A percentile compares a stretch with the other conserved stretches of the same genome.
Evolutionary conservation across 2,888 invertebrate genomes (phyloP).

Genomic region (Lymantria dispar): DNA sequence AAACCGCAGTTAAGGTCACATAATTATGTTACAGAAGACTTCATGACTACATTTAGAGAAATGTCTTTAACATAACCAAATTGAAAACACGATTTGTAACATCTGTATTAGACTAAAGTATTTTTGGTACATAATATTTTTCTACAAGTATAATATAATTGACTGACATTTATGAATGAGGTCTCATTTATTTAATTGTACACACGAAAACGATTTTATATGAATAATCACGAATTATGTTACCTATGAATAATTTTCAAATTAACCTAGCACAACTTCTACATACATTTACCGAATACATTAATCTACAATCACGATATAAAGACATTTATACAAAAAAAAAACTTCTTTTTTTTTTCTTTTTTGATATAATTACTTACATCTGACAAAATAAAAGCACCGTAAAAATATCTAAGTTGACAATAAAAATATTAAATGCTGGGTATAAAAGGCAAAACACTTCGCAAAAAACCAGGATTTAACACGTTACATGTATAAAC

Average conservation of each 20-base stretch:
- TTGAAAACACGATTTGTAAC: no score
- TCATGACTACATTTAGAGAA: no score
- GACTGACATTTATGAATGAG: constrained; percentile 29
- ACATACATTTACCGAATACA: constrained; percentile 27
- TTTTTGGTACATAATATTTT: background rate
- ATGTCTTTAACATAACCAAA: no score
- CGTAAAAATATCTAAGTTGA: constrained; percentile 35
- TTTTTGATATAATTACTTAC: constrained; percentile 25
- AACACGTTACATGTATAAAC: constrained; percentile 34
- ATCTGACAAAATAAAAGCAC: constrained; percentile 47
- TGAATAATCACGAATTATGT: constrained; percentile 2
- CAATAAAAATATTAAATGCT: constrained; percentile 49
- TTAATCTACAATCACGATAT: constrained; percentile 34
- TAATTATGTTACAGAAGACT: no score
- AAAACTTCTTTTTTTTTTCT: constrained; percentile 12
- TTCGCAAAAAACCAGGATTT: constrained; percentile 46
- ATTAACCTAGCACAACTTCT: constrained; percentile 41
- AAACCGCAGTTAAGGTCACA: no score
- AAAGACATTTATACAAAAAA: constrained; percentile 32
- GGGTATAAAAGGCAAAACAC: constrained; percentile 56
- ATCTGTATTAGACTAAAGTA: no score
- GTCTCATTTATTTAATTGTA: constrained; percentile 19
- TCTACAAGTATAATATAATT: constrained; percentile 16
- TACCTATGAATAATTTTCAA: constrained; percentile 6
- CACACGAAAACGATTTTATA: constrained; percentile 7